Evolutionary conservation across 2,888 invertebrate genomes (phyloP), one percentile per base, ranked within the genome.

Genomic region (Himalopsyche japonica): DNA sequence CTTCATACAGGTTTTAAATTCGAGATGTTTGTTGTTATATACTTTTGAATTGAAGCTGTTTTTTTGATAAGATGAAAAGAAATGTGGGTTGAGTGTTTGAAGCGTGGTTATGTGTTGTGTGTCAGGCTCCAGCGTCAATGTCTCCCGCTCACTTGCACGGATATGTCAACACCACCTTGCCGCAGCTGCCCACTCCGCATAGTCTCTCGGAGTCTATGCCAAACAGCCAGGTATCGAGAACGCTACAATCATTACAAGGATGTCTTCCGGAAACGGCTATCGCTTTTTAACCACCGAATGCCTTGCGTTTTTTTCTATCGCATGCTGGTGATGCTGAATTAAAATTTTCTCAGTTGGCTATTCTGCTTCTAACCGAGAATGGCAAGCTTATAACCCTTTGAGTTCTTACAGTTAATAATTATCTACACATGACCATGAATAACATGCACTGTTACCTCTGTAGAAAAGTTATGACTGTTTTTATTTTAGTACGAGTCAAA

Each of bases 41-140:
- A 2, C 3, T 10, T 57, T 57, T 57, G 15, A 57, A 57, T 24
- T 6, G 8, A 57, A n/a, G 20, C 20, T 57, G 20, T 57, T 57
- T 24, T 20, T 8, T 57, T 20, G 24, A 24, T 20, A 57, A 20
- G 57, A 20, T 43, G 43, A 57, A 57, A 57, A 57, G 4, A 57
- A 57, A 57, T 57, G 24, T 10, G 24, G 57, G 6, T 20, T 20
- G 57, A 20, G 57, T 57, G n/a, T 7, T 70, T 27, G 27, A 70
- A 70, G 70, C 70, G 30, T 15, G 70, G 70, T 70, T 27, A 70
- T 57, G 57, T 57, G 89, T 57, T 57, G 57, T 24, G 70, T 70
- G 70, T 76, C 93, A 97, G 96, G 97, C 97, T 90, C 97, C 97
- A 89, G 97, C 97, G 91, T 96, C 96, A 90, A 97, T 97, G 96